phyloP scores from a whole-genome alignment of 2,888 invertebrate species.

The Amphipyra tragopoginis region DNA sequence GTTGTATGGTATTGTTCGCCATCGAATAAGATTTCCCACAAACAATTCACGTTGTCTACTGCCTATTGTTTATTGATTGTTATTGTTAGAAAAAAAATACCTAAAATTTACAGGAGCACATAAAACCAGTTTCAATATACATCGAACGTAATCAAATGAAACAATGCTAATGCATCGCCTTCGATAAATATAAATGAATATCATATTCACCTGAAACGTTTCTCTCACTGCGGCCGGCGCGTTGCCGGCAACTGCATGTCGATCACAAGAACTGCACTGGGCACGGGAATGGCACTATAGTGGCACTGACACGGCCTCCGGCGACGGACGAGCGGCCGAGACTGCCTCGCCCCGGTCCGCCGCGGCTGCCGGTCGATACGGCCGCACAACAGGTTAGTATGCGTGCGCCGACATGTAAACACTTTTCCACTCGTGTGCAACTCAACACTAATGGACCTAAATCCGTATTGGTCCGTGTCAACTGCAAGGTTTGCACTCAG shows the following conservation, averaged over 20 bases:
- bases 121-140: neutral
- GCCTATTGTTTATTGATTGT: no score
- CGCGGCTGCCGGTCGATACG: slow-evolving; percentile 78
- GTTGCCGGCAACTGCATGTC: slow-evolving; percentile 78
- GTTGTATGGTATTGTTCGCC: no score
- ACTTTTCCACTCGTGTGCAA: slow-evolving; percentile 51
- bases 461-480: slow-evolving; percentile 52
- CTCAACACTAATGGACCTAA: slow-evolving; percentile 56
- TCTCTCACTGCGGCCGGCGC: slow-evolving; percentile 74
- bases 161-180: slow-evolving; percentile 20
- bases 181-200: slow-evolving; percentile 20
- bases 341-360: slow-evolving; percentile 74
- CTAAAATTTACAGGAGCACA: slow-evolving; percentile 8
- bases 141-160: slow-evolving; percentile 10
- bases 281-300: slow-evolving; percentile 44
- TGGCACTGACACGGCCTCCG: slow-evolving; percentile 44
- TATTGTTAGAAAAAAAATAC: neutral
- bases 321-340: slow-evolving; percentile 66
- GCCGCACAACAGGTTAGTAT: slow-evolving; percentile 82
- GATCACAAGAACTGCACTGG: slow-evolving; percentile 63
- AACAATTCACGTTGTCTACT: no score
- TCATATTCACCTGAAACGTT: slow-evolving; percentile 74
- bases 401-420: slow-evolving; percentile 80
- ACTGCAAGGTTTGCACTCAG: slow-evolving; percentile 43
- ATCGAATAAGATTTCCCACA: no score